Base-by-base conservation (phyloP, 2,888 invertebrate species). In the Caenorhabditis sp. region DNA sequence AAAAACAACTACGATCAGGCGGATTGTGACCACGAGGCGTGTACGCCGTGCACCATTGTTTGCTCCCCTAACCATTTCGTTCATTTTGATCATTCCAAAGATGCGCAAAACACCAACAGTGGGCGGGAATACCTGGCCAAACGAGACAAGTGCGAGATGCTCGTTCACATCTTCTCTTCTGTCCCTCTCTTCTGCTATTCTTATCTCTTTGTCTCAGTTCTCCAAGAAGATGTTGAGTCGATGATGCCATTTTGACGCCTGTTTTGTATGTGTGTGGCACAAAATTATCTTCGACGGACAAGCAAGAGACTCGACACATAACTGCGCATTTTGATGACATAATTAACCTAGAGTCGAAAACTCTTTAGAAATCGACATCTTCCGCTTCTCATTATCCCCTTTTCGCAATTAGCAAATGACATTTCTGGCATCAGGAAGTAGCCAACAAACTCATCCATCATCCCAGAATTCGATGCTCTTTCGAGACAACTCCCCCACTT, bases 401-500 rank as follows among this genome's bases (percentile, higher is more conserved):
- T n/a, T n/a, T 51, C 24, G 22, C 60, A 70, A 70, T 70, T 70
- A 70, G 51, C 15, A 37, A 8, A 13, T 35, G 71, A 44, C 71
- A 71, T 71, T 71, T 71, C 44, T 50, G 13, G 40, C 58, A 32
- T 37, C 40, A 24, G 53, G 32, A 32, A 61, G 35, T 44, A 35
- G 53, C 22, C n/a, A 56, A 56, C 26, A 40, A 71, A 44, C 62
- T 71, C 53, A 71, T 71, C 71, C 53, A 71, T 71, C 71, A 71
- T n/a, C 32, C 20, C n/a, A 13, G n/a, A n/a, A 22, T 50, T 9
- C 20, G 28, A 13, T 47, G 51, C 51, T 50, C 51, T 55, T 55
- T 28, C 26, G 28, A 55, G 22, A 3, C 50, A 47, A 15, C 58
- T 69, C 26, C 13, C 15, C n/a, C n/a, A n/a, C n/a, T n/a, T n/a